phyloP scores from a whole-genome alignment of 30 jellyfish, hydroid and myxozoan genomes.

The Pseudorhiza aurosa region DNA sequence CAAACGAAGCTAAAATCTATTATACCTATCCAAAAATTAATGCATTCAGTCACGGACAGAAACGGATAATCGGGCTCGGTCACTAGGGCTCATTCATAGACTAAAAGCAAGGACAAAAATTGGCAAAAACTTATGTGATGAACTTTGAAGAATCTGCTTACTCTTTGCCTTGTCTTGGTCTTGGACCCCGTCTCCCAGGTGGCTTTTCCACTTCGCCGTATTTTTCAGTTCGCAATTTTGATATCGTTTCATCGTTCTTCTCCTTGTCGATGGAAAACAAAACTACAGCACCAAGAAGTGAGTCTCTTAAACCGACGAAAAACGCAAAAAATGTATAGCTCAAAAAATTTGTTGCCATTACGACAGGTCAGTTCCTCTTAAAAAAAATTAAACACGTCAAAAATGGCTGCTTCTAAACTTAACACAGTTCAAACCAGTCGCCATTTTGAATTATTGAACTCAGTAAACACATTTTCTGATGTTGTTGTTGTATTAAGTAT shows the following conservation, averaged over 20 bases:
- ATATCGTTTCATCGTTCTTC: not conserved
- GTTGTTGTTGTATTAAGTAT: too few relatives aligned
- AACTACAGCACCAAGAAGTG: conserved; percentile 78
- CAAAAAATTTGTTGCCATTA: conserved; percentile 34
- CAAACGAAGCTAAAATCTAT: too few relatives aligned
- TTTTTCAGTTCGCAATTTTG: not conserved
- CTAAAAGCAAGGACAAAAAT: not conserved
- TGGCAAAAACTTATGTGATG: not conserved
- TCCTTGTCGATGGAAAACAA: conserved; percentile 79
- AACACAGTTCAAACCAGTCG: too few relatives aligned
- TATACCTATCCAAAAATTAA: too few relatives aligned
- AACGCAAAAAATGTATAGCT: conserved; percentile 46
- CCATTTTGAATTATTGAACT: too few relatives aligned
- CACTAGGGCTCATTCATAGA: not conserved
- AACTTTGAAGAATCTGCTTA: not conserved
- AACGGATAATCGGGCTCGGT: too few relatives aligned
- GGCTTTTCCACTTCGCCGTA: conserved; percentile 46
- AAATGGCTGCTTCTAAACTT: too few relatives aligned
- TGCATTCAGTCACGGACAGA: too few relatives aligned
- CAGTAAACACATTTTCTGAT: too few relatives aligned
- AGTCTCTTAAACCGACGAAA: conserved; percentile 81
- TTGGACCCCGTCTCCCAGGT: conserved; percentile 74
- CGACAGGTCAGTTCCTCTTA: too few relatives aligned
- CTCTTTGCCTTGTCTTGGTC: conserved; percentile 59
- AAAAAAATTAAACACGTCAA: too few relatives aligned